Percentiles rank a stretch among this genome's conserved stretches.
phyloP scores from a whole-genome alignment of 2,113 vertebrate species.

The Cygnus atratus region DNA sequence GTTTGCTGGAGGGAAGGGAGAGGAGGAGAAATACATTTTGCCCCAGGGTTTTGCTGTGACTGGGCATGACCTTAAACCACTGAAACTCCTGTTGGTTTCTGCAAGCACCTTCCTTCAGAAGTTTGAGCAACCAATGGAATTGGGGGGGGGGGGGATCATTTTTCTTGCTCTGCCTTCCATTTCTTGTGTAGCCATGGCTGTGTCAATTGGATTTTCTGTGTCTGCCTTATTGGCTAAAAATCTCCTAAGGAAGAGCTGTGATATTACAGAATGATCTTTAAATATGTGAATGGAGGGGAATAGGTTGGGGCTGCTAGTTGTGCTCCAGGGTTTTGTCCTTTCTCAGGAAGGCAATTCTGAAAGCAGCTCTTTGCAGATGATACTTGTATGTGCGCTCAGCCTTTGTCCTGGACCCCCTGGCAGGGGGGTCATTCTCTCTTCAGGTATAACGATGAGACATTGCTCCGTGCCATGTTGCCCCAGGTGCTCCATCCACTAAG shows the following conservation, averaged over 20 bases:
- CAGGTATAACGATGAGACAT: accelerated
- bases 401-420: background rate
- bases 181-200: background rate
- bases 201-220: background rate
- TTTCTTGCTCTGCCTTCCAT: background rate
- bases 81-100: conserved; percentile 26
- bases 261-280: background rate
- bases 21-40: background rate
- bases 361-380: background rate
- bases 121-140: background rate
- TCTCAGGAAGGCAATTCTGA: background rate
- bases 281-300: background rate
- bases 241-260: background rate
- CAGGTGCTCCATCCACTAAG: background rate
- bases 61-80: conserved; percentile 27
- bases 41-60: background rate
- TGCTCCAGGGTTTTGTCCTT: accelerated
- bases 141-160: background rate
- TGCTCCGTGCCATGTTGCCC: background rate
- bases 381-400: background rate
- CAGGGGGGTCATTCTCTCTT: background rate
- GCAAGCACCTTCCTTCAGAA: background rate
- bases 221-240: background rate
- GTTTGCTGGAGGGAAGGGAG: conserved; percentile 19
- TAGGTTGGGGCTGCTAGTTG: background rate